Percentiles rank a stretch among this genome's conserved stretches.
These are phyloP conservation scores for Rhinatrema bivittatum DNA, from an alignment of 2,797 vertebrate genomes.

Conservation along the genomic window DNA sequence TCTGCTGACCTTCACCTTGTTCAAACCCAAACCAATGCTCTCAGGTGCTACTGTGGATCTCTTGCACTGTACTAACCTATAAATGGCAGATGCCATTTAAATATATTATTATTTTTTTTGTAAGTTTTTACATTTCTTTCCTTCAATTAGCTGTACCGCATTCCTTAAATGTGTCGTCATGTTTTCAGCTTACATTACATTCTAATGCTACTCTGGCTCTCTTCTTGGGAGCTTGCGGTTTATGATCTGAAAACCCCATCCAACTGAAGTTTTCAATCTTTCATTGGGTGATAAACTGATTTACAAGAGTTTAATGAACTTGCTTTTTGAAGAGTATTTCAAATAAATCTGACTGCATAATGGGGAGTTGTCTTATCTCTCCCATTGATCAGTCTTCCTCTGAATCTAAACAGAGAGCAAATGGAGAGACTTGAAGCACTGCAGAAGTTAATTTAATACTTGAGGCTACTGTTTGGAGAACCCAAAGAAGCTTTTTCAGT, in stretches of 20 bases:
- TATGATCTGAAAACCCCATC: conserved; percentile 14
- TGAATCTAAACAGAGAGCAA: background rate
- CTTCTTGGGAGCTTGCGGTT: conserved; percentile 14
- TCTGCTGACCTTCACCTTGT: too few species aligned
- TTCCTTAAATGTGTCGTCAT: too few species aligned
- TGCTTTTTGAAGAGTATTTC: conserved; percentile 14
- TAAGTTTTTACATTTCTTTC: too few species aligned
- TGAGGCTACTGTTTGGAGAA: background rate
- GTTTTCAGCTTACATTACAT: conserved; percentile 4
- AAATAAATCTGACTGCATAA: background rate
- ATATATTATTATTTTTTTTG: too few species aligned
- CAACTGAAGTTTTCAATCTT: conserved; percentile 7
- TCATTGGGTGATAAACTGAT: conserved; percentile 7
- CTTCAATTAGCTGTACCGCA: too few species aligned
- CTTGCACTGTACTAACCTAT: too few species aligned
- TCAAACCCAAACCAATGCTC: too few species aligned
- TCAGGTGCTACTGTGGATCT: too few species aligned
- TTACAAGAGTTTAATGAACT: conserved; percentile 10
- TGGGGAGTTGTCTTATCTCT: too few species aligned
- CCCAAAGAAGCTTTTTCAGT: too few species aligned
- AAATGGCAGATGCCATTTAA: too few species aligned
- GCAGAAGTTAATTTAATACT: background rate
- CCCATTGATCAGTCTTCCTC: conserved; percentile 6
- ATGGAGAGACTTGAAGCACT: background rate
- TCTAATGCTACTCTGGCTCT: conserved; percentile 9